Conservation (phyloP, 1,140 invertebrate species). For the Drosophila chauvacae region DNA sequence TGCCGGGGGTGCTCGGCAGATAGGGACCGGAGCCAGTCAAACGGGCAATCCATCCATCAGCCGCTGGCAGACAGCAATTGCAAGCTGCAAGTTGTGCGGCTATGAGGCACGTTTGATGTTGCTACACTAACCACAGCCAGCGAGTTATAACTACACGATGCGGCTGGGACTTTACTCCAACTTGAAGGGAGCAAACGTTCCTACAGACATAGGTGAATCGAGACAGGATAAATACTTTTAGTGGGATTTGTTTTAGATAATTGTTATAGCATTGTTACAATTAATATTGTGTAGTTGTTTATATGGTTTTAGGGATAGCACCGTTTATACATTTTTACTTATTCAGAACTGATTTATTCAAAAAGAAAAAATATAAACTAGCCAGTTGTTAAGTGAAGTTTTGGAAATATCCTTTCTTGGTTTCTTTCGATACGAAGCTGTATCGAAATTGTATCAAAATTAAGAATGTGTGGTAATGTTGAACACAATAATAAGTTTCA, state of each 20-base stretch:
- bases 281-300: too few species aligned
- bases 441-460: too few species aligned
- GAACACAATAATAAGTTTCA: too few species aligned
- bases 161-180: background rate
- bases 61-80: slow-evolving; percentile 76
- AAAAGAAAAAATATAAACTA: too few species aligned
- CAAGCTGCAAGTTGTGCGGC: slow-evolving; percentile 70
- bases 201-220: background rate
- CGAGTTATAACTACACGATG: slow-evolving; percentile 16
- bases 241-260: background rate
- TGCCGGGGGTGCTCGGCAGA: slow-evolving; percentile 15
- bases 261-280: background rate
- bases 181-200: background rate
- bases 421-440: too few species aligned
- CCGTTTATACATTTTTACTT: too few species aligned
- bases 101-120: slow-evolving; percentile 55
- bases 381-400: too few species aligned
- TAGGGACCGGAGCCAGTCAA: slow-evolving; percentile 63
- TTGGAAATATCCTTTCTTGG: too few species aligned
- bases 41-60: slow-evolving; percentile 81
- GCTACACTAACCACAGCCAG: slow-evolving; percentile 41
- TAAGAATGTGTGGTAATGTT: too few species aligned
- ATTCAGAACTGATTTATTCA: too few species aligned
- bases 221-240: background rate
- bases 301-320: too few species aligned